Evolutionary conservation across 2,888 invertebrate species (phyloP).

Genomic region (Dynastes grantii): DNA sequence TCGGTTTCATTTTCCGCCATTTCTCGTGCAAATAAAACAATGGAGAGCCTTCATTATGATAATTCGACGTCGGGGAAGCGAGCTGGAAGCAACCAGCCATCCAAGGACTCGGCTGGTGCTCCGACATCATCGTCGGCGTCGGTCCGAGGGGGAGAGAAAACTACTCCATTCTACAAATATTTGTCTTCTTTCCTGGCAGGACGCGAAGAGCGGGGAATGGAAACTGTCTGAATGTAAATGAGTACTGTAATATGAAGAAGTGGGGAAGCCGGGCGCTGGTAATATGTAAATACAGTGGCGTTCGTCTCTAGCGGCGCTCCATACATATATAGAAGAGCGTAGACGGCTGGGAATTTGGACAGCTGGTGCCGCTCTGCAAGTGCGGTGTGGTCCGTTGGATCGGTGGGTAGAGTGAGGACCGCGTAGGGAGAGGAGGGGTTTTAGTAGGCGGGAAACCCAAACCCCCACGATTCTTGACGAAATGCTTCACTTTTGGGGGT

Average conservation of each 20-base stretch:
- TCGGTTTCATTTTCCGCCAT: conserved; percentile 50
- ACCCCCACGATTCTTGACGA: too few species aligned
- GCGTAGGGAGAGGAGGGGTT: neutral
- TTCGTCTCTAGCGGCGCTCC: conserved; percentile 47
- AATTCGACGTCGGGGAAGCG: conserved; percentile 53
- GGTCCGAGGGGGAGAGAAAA: conserved; percentile 52
- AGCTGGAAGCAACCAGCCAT: conserved; percentile 19
- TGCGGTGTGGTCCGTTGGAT: too few species aligned
- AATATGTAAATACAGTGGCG: conserved; percentile 64
- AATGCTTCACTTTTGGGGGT: conserved; percentile 19
- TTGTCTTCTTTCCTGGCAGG: conserved; percentile 65
- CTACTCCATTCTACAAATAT: conserved; percentile 69
- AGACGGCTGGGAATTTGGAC: conserved; percentile 58
- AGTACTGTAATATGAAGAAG: conserved; percentile 67
- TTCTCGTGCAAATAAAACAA: conserved; percentile 52
- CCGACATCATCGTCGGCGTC: conserved; percentile 23
- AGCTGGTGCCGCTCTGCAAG: conserved; percentile 54
- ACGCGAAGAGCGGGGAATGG: conserved; percentile 57
- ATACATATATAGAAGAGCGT: neutral
- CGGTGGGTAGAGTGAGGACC: neutral
- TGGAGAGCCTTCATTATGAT: conserved; percentile 55
- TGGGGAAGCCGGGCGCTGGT: conserved; percentile 61
- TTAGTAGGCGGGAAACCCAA: neutral
- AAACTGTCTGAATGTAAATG: conserved; percentile 66
- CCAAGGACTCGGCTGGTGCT: neutral